Conservation (phyloP, 2,113 vertebrate genomes). For the Macrotus californicus region DNA sequence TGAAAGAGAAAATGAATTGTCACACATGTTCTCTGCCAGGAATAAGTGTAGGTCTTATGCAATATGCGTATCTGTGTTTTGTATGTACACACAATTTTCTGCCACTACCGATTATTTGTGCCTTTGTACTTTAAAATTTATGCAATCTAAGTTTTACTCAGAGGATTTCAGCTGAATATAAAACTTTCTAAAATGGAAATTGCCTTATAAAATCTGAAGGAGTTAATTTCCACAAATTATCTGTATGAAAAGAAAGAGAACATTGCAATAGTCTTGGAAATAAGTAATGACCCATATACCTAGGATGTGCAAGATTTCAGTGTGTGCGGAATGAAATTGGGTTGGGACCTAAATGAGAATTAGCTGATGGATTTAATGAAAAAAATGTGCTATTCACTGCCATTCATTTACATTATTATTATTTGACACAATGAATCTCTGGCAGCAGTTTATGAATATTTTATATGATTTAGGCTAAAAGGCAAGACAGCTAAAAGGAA, state of each 20-base stretch:
- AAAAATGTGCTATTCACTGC: not conserved
- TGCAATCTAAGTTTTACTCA: not conserved
- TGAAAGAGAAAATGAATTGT: not conserved
- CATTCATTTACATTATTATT: not conserved
- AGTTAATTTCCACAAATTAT: conserved; percentile 7
- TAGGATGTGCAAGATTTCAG: not conserved
- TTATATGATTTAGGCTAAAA: not conserved
- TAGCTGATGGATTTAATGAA: conserved; percentile 27
- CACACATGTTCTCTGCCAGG: not conserved
- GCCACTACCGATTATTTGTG: not conserved
- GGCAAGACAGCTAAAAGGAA: not conserved
- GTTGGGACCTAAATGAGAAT: not conserved
- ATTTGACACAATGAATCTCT: conserved; percentile 21
- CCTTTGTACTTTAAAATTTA: not conserved
- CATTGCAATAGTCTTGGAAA: conserved; percentile 14
- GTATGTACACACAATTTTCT: not conserved
- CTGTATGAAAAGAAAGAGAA: conserved; percentile 2
- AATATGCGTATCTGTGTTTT: not conserved
- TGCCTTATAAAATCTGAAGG: not conserved
- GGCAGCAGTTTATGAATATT: not conserved
- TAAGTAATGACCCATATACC: not conserved
- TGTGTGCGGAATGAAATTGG: not conserved
- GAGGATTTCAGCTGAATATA: not conserved
- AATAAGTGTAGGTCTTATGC: not conserved
- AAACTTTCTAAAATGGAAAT: conserved; percentile 2